These are phyloP conservation scores for Tipula unca DNA, from an alignment of 2,888 invertebrate species.

Conservation along the genomic window DNA sequence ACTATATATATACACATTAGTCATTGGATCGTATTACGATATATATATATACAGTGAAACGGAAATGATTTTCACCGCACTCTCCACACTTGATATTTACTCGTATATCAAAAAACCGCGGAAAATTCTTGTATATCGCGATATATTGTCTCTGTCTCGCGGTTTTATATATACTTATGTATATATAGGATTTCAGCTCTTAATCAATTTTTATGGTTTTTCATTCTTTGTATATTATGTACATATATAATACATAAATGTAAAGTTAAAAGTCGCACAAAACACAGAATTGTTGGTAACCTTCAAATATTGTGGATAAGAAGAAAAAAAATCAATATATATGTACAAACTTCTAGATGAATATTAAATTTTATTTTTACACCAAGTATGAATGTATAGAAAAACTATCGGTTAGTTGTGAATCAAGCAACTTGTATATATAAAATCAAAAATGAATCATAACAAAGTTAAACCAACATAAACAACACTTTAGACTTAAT, in stretches of 20 bases:
- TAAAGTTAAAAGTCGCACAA: background rate
- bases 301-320: background rate
- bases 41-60: background rate
- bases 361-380: background rate
- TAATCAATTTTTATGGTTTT: background rate
- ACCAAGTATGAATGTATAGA: too few species aligned
- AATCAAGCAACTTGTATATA: too few species aligned
- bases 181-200: background rate
- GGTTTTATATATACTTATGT: background rate
- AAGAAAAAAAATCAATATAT: background rate
- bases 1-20: too few species aligned
- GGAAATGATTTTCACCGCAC: background rate
- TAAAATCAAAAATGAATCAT: too few species aligned
- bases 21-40: too few species aligned
- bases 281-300: background rate
- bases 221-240: background rate
- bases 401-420: background rate
- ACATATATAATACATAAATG: background rate
- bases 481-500: too few species aligned
- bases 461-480: too few species aligned
- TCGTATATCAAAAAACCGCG: background rate
- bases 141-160: background rate
- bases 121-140: background rate
- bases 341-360: background rate
- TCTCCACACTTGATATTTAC: background rate